phyloP scores from a whole-genome alignment of 2,113 vertebrate species.

The Elachura formosa region DNA sequence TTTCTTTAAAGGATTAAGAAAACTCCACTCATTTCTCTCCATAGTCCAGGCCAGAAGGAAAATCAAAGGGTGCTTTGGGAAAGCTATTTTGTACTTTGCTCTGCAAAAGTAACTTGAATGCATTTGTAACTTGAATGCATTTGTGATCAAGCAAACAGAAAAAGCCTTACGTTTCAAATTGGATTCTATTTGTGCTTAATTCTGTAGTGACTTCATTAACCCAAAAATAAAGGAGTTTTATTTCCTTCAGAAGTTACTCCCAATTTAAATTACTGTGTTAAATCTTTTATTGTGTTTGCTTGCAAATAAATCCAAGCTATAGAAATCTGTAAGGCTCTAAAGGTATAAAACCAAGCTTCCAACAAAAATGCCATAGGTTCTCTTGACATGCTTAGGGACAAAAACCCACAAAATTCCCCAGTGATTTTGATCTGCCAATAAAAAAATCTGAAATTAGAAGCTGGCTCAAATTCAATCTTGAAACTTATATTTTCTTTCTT shows the following conservation, averaged over 20 bases:
- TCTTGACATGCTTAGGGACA: background rate
- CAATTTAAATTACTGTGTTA: background rate
- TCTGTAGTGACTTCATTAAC: background rate
- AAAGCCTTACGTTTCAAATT: background rate
- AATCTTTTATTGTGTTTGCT: background rate
- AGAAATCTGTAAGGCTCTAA: background rate
- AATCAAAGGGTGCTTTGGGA: background rate
- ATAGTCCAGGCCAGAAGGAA: background rate
- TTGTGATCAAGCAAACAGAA: background rate
- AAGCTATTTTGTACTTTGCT: background rate
- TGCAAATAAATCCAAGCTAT: background rate
- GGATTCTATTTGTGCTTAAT: background rate
- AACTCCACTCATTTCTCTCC: background rate
- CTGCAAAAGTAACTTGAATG: no score
- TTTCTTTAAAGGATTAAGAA: background rate
- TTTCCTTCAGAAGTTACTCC: background rate
- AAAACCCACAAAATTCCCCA: background rate
- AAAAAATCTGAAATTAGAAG: background rate
- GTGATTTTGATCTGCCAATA: background rate
- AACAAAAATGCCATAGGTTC: background rate
- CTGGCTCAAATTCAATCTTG: background rate
- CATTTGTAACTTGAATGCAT: background rate
- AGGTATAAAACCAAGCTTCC: background rate
- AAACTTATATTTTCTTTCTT: background rate
- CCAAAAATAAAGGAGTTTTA: background rate